Evolutionary conservation across 2,113 vertebrate genomes (phyloP), one percentile per base, ranked within the genome.

Genomic region (Xiphorhynchus elegans): DNA sequence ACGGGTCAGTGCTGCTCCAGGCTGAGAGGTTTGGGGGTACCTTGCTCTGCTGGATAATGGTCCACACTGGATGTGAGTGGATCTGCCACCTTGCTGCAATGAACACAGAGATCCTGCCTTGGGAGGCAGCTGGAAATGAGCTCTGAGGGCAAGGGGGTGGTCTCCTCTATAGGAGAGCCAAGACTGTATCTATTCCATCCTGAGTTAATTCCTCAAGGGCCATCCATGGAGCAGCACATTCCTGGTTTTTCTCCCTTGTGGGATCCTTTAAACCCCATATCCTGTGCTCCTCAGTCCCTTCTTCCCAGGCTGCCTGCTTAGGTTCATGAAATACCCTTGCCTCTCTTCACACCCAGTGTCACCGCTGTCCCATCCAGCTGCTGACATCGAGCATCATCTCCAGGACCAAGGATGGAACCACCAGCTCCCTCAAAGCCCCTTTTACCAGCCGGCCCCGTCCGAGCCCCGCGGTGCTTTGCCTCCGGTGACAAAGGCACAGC

Each of bases 301-400:
- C 55, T 64, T 64, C 64, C 70, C 8, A 11, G 29, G 15, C 44
- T 40, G 37, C 14, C 13, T 26, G 14, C 19, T 46, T 26, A 59
- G 39, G 5, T 60, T 53, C 29, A n/a, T 6, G 8, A 59, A 73
- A 53, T 31, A 14, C 4, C 39, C n/a, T 31, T 60, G 39, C 60
- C 25, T 47, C 11, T 40, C 24, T 8, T 23, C 2, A 2, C 1
- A 2, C 13, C 19, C 4, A 0, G 13, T 20, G 35, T 21, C 23
- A 50, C 16, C 2, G 1, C 44, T 53, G 58, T 28, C 50, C 58
- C 58, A 31, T 13, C 16, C 62, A 21, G 46, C 82, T 53, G 50
- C 33, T 6, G 23, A 17, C 15, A 4, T 14, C 4, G 1, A 20
- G 0, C 35, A 53, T 29, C 63, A 29, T 37, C 63, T 35, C 44